Conservation (phyloP, 2,888 invertebrate genomes). For the Netelia melanura region DNA sequence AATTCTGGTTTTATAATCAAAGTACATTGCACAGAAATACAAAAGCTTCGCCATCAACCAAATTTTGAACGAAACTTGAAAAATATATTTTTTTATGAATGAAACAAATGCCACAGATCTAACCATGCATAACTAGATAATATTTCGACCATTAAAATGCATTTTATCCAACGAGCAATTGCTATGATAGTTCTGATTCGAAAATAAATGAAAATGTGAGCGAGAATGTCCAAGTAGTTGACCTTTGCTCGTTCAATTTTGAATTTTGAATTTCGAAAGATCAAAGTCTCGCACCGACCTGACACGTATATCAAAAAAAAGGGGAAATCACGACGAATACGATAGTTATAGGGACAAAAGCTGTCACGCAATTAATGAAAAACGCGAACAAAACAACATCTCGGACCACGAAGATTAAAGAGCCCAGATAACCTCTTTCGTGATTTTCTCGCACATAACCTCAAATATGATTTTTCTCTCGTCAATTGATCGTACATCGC, state of each 20-base stretch:
- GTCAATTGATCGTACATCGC: slow-evolving; percentile 1
- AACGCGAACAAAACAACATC: neutral
- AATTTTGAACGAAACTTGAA: neutral
- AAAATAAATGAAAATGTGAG: slow-evolving; percentile 1
- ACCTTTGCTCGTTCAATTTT: slow-evolving; percentile 22
- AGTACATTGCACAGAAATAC: neutral
- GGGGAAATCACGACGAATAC: neutral
- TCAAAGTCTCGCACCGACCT: neutral
- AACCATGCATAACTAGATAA: neutral
- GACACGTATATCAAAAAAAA: slow-evolving; percentile 3
- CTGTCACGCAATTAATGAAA: slow-evolving; percentile 51
- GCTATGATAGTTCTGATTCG: neutral
- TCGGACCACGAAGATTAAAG: slow-evolving; percentile 26
- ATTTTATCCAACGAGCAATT: slow-evolving; percentile 14
- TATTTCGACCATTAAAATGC: neutral
- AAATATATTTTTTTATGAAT: slow-evolving; percentile 5
- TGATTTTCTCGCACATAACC: slow-evolving; percentile 68
- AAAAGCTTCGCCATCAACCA: neutral
- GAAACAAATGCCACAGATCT: neutral
- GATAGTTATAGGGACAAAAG: slow-evolving; percentile 5
- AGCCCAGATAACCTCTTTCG: slow-evolving; percentile 75
- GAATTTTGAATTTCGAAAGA: neutral
- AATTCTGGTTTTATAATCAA: neutral
- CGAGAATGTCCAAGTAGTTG: neutral
- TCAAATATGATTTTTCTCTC: slow-evolving; percentile 43